Conservation (phyloP, 2,888 invertebrate genomes). For the Orgyia antiqua region DNA sequence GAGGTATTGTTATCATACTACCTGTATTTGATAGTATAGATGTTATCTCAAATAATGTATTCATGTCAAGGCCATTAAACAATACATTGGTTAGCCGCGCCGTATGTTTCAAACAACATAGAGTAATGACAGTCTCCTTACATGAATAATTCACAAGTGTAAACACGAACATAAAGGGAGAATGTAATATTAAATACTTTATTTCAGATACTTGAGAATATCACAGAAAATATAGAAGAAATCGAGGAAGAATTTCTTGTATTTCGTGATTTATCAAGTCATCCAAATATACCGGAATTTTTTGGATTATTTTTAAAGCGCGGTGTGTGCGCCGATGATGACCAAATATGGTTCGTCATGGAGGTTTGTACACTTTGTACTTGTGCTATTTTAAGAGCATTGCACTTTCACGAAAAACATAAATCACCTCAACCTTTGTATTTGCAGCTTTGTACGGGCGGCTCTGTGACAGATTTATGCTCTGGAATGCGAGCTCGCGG, state of each 20-base stretch:
- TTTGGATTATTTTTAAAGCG: constrained; percentile 84
- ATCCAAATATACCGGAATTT: constrained; percentile 87
- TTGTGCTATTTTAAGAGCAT: constrained; percentile 18
- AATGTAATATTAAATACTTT: too few species aligned
- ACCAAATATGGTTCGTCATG: constrained; percentile 91
- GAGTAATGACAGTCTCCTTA: too few species aligned
- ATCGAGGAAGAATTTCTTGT: constrained; percentile 89
- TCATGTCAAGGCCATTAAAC: constrained; percentile 64
- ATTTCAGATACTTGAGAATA: constrained; percentile 83
- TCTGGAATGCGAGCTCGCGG: constrained; percentile 83
- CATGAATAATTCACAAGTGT: too few species aligned
- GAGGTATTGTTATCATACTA: constrained; percentile 52
- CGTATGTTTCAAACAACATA: too few species aligned
- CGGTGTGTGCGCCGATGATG: constrained; percentile 80
- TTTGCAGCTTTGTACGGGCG: constrained; percentile 85
- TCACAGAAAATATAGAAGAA: constrained; percentile 88
- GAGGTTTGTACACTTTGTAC: constrained; percentile 75
- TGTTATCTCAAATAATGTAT: constrained; percentile 55
- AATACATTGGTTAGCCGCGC: constrained; percentile 46
- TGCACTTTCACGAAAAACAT: constrained; percentile 21
- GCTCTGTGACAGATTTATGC: constrained; percentile 88
- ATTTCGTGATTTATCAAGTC: constrained; percentile 83
- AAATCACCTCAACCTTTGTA: constrained; percentile 21
- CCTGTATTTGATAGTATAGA: constrained; percentile 56
- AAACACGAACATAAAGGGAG: too few species aligned